phyloP scores from a whole-genome alignment of 2,797 vertebrate species.

The Cercopithecus hamlyni region DNA sequence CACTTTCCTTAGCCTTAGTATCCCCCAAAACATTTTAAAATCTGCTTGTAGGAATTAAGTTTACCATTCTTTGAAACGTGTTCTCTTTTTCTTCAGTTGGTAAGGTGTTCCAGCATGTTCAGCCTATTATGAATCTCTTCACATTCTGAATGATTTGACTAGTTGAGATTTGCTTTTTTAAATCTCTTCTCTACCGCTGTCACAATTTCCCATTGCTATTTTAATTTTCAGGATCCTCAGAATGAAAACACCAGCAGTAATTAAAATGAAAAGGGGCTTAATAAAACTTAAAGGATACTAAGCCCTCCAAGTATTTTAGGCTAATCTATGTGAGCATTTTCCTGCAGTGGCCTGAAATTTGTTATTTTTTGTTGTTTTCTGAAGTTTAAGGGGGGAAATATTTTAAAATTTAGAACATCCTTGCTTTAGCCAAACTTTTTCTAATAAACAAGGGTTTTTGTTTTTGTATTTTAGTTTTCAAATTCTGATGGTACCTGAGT shows the following conservation, averaged over 20 bases:
- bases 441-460: not conserved
- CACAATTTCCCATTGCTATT: not conserved
- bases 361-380: not conserved
- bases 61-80: not conserved
- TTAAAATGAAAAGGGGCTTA: not conserved
- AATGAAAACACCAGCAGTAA: not conserved
- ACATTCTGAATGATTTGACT: not conserved
- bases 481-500: not conserved
- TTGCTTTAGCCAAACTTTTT: not conserved
- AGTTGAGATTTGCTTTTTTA: slow-evolving; percentile 5
- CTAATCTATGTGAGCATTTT: not conserved
- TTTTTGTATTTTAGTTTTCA: not conserved
- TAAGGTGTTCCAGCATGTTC: slow-evolving; percentile 18
- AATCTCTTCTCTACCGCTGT: not conserved
- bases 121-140: not conserved
- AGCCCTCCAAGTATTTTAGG: not conserved
- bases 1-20: not conserved
- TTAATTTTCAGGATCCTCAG: slow-evolving; percentile 6
- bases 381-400: not conserved
- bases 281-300: not conserved
- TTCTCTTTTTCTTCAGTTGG: not conserved
- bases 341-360: not conserved
- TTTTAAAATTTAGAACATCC: slow-evolving; percentile 24
- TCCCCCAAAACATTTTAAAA: not conserved
- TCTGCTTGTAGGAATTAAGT: not conserved